Evolutionary conservation across 2,797 vertebrate genomes (phyloP).

Genomic region (Coreius guichenoti): DNA sequence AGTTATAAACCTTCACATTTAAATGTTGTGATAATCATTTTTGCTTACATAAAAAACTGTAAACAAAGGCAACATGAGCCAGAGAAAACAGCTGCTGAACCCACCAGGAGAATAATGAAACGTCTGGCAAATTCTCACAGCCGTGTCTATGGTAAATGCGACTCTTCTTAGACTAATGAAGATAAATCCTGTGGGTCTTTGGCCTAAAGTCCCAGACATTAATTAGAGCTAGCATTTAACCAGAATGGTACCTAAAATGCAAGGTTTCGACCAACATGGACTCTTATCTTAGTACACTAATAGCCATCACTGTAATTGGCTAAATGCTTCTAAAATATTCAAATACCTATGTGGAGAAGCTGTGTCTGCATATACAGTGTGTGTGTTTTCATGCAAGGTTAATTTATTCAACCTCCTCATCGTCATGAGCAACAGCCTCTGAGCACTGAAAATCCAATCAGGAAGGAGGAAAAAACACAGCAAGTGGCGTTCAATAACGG

Average conservation of each 20-base stretch:
- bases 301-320: neutral
- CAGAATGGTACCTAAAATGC: conserved; percentile 20
- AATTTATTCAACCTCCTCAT: conserved; percentile 48
- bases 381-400: conserved; percentile 8
- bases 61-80: conserved; percentile 26
- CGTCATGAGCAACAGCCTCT: conserved; percentile 19
- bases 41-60: conserved; percentile 4
- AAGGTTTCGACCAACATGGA: conserved; percentile 7
- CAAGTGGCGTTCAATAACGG: conserved; percentile 35
- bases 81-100: conserved; percentile 28
- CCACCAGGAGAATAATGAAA: conserved; percentile 34
- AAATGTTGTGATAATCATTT: conserved; percentile 4
- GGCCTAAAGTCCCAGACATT: conserved; percentile 39
- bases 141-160: conserved; percentile 27
- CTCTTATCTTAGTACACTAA: neutral
- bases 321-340: conserved; percentile 23
- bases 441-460: conserved; percentile 47
- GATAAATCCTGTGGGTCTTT: conserved; percentile 42
- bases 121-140: conserved; percentile 6
- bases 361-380: neutral
- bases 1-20: neutral
- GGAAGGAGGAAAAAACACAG: conserved; percentile 38
- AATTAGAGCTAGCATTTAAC: conserved; percentile 27
- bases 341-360: neutral
- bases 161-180: conserved; percentile 40